Base-by-base conservation (phyloP, 2,888 invertebrate species). In the Glomeris marginata region DNA sequence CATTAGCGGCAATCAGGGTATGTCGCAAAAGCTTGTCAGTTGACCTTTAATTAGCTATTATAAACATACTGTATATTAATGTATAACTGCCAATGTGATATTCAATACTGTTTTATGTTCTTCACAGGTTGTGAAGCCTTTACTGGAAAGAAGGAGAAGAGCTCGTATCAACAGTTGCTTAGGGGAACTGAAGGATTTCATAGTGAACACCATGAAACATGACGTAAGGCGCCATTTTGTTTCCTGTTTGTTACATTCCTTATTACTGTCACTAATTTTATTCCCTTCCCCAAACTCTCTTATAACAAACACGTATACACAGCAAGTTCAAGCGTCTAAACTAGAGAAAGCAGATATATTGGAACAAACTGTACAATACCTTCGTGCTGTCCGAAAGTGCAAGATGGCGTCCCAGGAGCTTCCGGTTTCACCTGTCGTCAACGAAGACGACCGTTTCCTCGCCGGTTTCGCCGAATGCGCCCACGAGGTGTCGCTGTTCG, bases 81-180 rank as follows among this genome's bases (percentile, higher is more conserved):
- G n/a, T n/a, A n/a, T n/a, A n/a, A n/a, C n/a, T n/a, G n/a, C n/a
- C n/a, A n/a, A n/a, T n/a, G n/a, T n/a, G n/a, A n/a, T n/a, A n/a
- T n/a, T n/a, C n/a, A n/a, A n/a, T n/a, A n/a, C n/a, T n/a, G n/a
- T n/a, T 28, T 28, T 28, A 28, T 42, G 3, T 42, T 6, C n/a
- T 42, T 42, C 5, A 42, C n/a, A 47, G 47, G 47, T 47, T 13
- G 47, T 47, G n/a, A 47, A 47, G 47, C 47, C 47, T n/a, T 22
- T 47, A 18, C 38, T 47, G 18, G 47, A 47, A 40, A n/a, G 47
- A 18, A n/a, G 38, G 20, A 36, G 47, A 16, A 15, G 47, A 38
- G 47, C 47, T 8, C 15, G 47, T 18, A 47, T 47, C 6, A 47
- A 47, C 21, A 22, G 47, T 18, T 47, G 47, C 21, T 22, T 47